These are phyloP conservation scores for Subanguina moxae DNA, from an alignment of 1,140 invertebrate species.

Conservation along the genomic window DNA sequence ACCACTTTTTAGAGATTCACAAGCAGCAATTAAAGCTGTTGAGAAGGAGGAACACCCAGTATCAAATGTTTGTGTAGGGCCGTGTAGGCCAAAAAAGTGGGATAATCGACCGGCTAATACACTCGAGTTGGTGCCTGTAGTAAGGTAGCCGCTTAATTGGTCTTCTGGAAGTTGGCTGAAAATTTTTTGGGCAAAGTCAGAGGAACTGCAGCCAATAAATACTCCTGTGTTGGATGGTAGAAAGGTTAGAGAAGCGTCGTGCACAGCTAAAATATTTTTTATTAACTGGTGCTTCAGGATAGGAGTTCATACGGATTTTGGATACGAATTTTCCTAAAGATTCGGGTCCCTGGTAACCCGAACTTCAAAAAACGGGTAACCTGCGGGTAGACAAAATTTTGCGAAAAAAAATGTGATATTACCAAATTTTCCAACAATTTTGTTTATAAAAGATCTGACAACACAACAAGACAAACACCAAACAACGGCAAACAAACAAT, in stretches of 20 bases:
- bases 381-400: too few species aligned
- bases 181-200: slow-evolving; percentile 62
- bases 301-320: too few species aligned
- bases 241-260: slow-evolving; percentile 43
- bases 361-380: too few species aligned
- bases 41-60: slow-evolving; percentile 89
- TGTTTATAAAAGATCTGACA: too few species aligned
- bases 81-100: slow-evolving; percentile 56
- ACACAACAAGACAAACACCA: too few species aligned
- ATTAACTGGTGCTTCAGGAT: too few species aligned
- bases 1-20: slow-evolving; percentile 72
- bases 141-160: slow-evolving; percentile 36
- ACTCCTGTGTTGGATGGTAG: slow-evolving; percentile 51
- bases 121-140: slow-evolving; percentile 44
- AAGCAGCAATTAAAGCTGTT: slow-evolving; percentile 75
- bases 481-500: too few species aligned
- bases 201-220: slow-evolving; percentile 43
- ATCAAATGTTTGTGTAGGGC: slow-evolving; percentile 84
- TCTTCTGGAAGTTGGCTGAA: slow-evolving; percentile 21
- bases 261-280: slow-evolving; percentile 34
- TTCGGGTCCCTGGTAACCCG: too few species aligned
- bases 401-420: too few species aligned
- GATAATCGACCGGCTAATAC: slow-evolving; percentile 46
- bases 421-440: too few species aligned
- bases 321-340: too few species aligned